Evolutionary conservation across 2,113 vertebrate genomes (phyloP).

Genomic region (Tamias sibiricus): DNA sequence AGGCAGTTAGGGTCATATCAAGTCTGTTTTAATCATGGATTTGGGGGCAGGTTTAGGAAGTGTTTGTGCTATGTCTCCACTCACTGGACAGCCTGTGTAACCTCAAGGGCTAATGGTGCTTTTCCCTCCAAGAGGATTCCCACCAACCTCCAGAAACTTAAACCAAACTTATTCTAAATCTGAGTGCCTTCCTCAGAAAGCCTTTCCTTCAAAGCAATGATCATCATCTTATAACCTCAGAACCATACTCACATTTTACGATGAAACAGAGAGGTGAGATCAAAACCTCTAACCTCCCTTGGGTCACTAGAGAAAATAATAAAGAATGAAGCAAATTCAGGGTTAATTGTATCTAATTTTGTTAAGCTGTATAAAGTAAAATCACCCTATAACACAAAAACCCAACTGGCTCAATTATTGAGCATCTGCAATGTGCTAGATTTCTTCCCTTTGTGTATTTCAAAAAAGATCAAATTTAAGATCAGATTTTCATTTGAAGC

Average conservation of each 20-base stretch:
- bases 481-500: background rate
- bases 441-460: background rate
- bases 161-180: background rate
- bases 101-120: background rate
- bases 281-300: background rate
- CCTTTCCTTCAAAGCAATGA: background rate
- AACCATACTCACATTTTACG: background rate
- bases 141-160: background rate
- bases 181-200: background rate
- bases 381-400: background rate
- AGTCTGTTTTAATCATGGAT: background rate
- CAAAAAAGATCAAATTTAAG: background rate
- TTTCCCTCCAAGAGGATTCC: background rate
- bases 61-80: background rate
- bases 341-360: conserved; percentile 9
- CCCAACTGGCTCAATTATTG: background rate
- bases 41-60: background rate
- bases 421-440: background rate
- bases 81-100: background rate
- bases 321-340: conserved; percentile 51
- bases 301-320: conserved; percentile 40
- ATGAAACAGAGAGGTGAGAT: background rate
- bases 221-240: background rate
- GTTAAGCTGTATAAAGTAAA: background rate
- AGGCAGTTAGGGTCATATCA: background rate